phyloP scores from a whole-genome alignment of 2,888 invertebrate genomes.

The Alloscopus bannaensis region DNA sequence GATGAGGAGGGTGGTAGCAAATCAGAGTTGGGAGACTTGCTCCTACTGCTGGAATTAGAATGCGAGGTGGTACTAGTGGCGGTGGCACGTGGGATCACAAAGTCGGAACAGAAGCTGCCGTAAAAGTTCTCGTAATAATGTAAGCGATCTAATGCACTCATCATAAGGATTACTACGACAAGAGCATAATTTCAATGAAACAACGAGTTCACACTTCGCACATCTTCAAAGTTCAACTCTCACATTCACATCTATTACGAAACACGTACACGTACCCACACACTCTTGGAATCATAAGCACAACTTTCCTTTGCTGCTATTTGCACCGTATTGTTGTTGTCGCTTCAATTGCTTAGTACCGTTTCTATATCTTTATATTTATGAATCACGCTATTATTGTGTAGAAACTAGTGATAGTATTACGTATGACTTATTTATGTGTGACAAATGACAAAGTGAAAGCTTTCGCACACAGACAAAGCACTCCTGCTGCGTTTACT shows the following conservation, averaged over 20 bases:
- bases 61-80: constrained; percentile 26
- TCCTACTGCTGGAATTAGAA: constrained; percentile 5
- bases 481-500: background rate
- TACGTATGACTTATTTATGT: no score
- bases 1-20: background rate
- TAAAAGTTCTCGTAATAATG: constrained; percentile 55
- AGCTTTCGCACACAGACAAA: background rate
- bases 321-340: no score
- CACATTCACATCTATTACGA: background rate
- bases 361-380: no score
- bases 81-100: constrained; percentile 43
- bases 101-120: constrained; percentile 55
- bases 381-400: no score
- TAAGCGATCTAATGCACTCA: constrained; percentile 35
- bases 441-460: background rate
- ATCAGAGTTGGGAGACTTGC: background rate
- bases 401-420: no score
- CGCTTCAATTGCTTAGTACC: no score
- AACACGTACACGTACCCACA: background rate
- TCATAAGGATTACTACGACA: no score
- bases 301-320: background rate
- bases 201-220: background rate
- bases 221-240: background rate
- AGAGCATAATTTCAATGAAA: no score
- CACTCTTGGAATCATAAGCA: background rate